Percentiles rank a stretch among this genome's conserved stretches.
Evolutionary conservation across 2,888 invertebrate genomes (phyloP).

Genomic region (Athetis lepigone): DNA sequence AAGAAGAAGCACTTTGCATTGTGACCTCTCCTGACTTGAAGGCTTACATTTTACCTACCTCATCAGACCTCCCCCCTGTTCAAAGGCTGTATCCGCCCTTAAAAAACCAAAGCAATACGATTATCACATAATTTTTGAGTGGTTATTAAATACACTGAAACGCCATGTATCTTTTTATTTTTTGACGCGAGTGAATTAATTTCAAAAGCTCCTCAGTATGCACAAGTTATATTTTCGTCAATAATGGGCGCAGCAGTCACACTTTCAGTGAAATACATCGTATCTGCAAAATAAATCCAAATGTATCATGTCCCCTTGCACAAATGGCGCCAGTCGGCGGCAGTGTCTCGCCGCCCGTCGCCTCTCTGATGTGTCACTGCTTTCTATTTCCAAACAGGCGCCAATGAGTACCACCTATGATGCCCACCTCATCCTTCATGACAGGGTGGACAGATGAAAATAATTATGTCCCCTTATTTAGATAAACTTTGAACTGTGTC

Average conservation of each 20-base stretch:
- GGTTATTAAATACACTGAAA: too few species aligned
- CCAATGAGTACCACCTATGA: conserved; percentile 75
- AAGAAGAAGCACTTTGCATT: too few species aligned
- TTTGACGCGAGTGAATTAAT: not conserved
- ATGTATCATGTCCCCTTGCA: conserved; percentile 62
- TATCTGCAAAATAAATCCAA: conserved; percentile 59
- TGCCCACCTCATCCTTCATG: conserved; percentile 66
- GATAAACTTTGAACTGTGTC: conserved; percentile 23
- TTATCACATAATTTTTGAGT: too few species aligned
- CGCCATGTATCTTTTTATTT: too few species aligned
- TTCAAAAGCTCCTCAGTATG: not conserved
- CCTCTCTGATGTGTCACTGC: conserved; percentile 80
- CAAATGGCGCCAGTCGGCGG: conserved; percentile 67
- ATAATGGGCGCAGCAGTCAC: conserved; percentile 25
- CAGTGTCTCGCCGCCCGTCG: conserved; percentile 70
- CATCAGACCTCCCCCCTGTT: too few species aligned
- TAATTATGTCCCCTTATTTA: conserved; percentile 22
- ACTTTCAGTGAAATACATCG: conserved; percentile 41
- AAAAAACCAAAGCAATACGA: too few species aligned
- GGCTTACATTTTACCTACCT: too few species aligned
- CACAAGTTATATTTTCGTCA: conserved; percentile 24
- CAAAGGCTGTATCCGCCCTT: too few species aligned
- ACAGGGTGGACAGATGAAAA: conserved; percentile 43
- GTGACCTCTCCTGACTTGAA: too few species aligned
- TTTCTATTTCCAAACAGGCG: conserved; percentile 85